Evolutionary conservation across 2,888 invertebrate species (phyloP).

Genomic region (Zelleria hepariella): DNA sequence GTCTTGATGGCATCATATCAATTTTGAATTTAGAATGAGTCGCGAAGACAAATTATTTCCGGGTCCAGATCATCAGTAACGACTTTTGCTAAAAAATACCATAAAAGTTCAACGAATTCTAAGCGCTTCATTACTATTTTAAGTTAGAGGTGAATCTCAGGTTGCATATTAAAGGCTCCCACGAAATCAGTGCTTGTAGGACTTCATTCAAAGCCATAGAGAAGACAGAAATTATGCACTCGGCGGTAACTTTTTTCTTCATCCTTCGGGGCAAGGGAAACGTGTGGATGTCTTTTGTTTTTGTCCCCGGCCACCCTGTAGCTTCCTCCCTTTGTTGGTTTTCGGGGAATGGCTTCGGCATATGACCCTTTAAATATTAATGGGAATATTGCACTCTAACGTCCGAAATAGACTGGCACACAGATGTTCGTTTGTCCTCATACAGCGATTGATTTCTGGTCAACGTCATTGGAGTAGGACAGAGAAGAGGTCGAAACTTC

Average conservation of each 20-base stretch:
- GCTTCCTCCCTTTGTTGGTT: slow-evolving; percentile 60
- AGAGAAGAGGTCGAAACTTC: no score
- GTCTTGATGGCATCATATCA: background rate
- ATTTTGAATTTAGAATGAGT: background rate
- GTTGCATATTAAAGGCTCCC: background rate
- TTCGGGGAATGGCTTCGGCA: background rate
- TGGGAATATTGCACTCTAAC: background rate
- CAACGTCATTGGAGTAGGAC: no score
- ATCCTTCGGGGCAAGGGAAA: slow-evolving; percentile 41
- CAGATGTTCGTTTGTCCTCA: background rate
- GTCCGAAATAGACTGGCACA: background rate
- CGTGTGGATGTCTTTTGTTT: slow-evolving; percentile 36
- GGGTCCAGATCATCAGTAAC: background rate
- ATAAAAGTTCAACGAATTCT: background rate
- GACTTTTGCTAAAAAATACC: slow-evolving; percentile 22
- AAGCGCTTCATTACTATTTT: background rate
- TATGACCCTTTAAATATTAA: background rate
- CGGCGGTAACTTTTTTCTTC: slow-evolving; percentile 29
- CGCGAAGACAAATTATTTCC: background rate
- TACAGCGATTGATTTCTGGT: no score
- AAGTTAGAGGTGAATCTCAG: slow-evolving; percentile 8
- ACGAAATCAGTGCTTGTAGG: slow-evolving; percentile 20
- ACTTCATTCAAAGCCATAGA: slow-evolving; percentile 27
- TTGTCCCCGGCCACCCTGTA: slow-evolving; percentile 50
- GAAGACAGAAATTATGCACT: slow-evolving; percentile 1